phyloP scores from a whole-genome alignment of 2,888 invertebrate genomes.

The Nomada flava region DNA sequence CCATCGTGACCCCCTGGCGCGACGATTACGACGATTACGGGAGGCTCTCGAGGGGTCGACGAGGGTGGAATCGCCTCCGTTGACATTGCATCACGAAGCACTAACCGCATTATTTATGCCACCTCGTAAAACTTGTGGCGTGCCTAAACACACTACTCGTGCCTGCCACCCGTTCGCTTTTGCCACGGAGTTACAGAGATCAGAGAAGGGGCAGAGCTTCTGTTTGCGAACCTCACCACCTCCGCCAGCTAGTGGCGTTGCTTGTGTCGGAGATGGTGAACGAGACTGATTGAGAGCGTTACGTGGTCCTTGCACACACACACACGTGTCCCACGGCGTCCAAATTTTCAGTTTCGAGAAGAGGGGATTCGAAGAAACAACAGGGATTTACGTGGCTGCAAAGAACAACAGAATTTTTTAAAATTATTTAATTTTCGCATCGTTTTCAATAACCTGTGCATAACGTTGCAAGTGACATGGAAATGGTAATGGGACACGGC shows the following conservation, averaged over 20 bases:
- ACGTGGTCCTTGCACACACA: constrained; percentile 17
- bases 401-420: too few relatives aligned
- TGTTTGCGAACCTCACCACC: constrained; percentile 33
- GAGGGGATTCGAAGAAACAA: not conserved
- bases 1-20: constrained; percentile 67
- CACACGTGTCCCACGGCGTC: not conserved
- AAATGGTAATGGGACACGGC: too few relatives aligned
- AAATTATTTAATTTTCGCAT: too few relatives aligned
- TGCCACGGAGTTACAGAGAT: constrained; percentile 16
- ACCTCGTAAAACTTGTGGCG: constrained; percentile 83
- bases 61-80: constrained; percentile 65
- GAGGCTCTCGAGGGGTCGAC: constrained; percentile 57
- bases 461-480: too few relatives aligned
- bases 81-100: constrained; percentile 82
- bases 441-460: too few relatives aligned
- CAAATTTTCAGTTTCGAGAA: too few relatives aligned
- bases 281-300: constrained; percentile 28
- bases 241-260: constrained; percentile 9
- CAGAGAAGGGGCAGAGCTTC: not conserved
- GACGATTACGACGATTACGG: constrained; percentile 76
- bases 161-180: constrained; percentile 24
- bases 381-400: not conserved
- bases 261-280: constrained; percentile 19
- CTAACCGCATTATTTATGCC: constrained; percentile 82
- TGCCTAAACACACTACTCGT: constrained; percentile 78